Conservation (phyloP, 2,797 vertebrate genomes). For the Chiloscyllium punctatum region DNA sequence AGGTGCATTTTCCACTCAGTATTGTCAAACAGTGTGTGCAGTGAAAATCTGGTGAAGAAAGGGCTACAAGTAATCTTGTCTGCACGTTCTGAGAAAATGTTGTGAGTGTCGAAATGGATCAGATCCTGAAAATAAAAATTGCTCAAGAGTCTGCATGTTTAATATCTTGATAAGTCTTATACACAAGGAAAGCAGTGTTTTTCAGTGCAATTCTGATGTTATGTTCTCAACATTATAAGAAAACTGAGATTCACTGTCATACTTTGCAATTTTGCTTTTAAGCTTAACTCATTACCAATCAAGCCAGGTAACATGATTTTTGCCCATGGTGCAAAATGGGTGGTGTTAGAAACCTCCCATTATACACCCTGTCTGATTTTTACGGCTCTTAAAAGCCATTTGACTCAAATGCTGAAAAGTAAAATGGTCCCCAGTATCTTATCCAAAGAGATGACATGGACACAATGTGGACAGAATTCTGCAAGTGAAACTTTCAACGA, state of each 20-base stretch:
- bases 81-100: not conserved
- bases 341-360: not conserved
- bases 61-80: not conserved
- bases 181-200: not conserved
- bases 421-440: not conserved
- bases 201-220: not conserved
- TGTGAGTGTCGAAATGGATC: not conserved
- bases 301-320: not conserved
- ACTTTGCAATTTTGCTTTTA: not conserved
- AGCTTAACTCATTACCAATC: not conserved
- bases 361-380: not conserved
- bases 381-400: not conserved
- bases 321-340: not conserved
- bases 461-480: too few relatives aligned
- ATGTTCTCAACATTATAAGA: not conserved
- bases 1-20: not conserved
- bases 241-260: not conserved
- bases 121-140: not conserved
- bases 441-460: too few relatives aligned
- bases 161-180: not conserved
- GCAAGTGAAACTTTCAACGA: not conserved
- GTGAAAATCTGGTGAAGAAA: not conserved
- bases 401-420: not conserved
- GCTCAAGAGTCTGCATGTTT: not conserved
- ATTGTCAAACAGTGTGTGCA: not conserved